phyloP scores from a whole-genome alignment of 2,888 invertebrate genomes.

The Orthonychiurus folsomi region DNA sequence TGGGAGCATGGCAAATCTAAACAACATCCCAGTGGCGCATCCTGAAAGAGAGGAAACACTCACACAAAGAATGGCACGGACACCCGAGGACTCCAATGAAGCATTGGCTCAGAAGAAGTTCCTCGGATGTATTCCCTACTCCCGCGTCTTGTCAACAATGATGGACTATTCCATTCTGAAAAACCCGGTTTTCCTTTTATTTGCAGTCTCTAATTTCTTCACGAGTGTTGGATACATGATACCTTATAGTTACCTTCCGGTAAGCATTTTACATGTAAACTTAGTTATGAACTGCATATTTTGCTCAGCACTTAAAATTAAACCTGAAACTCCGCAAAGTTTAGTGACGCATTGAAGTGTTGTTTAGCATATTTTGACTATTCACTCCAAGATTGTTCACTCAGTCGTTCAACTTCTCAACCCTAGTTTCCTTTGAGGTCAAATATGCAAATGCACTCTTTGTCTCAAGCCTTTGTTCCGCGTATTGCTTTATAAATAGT shows the following conservation, averaged over 20 bases:
- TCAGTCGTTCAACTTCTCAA: too few relatives aligned
- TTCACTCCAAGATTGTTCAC: too few relatives aligned
- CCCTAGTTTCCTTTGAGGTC: too few relatives aligned
- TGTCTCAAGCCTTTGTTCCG: too few relatives aligned
- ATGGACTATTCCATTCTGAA: conserved; percentile 73
- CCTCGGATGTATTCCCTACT: conserved; percentile 51
- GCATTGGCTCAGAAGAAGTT: conserved; percentile 24
- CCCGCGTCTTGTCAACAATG: conserved; percentile 65
- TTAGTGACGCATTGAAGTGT: not conserved
- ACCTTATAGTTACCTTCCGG: conserved; percentile 77
- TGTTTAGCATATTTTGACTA: too few relatives aligned
- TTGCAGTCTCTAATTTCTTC: conserved; percentile 85
- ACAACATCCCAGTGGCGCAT: conserved; percentile 46
- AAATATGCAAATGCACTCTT: too few relatives aligned
- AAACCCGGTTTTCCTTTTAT: conserved; percentile 79
- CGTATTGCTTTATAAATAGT: too few relatives aligned
- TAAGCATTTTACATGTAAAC: too few relatives aligned
- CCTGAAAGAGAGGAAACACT: conserved; percentile 42
- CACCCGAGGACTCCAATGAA: conserved; percentile 21
- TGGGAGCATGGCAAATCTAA: conserved; percentile 53
- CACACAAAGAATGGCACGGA: conserved; percentile 38
- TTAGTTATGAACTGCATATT: not conserved
- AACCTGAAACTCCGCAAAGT: not conserved
- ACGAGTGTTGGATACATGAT: conserved; percentile 91
- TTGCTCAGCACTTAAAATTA: not conserved